Conservation (phyloP, 2,113 vertebrate genomes). For the Fregetta grallaria region DNA sequence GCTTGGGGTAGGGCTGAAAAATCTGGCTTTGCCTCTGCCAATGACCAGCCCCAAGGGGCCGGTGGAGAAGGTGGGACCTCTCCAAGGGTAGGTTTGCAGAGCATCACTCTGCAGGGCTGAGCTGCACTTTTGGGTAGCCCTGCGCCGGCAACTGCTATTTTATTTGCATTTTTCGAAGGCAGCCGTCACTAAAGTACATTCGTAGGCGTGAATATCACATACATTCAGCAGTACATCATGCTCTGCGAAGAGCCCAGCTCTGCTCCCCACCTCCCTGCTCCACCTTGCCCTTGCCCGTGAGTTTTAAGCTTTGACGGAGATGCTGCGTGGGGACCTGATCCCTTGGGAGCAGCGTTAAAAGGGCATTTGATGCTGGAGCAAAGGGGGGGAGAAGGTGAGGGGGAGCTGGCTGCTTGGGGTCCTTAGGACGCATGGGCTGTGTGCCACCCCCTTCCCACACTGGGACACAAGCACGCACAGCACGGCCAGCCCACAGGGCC, state of each 20-base stretch:
- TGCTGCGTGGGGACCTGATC: rapidly evolving
- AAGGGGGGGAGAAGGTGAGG: rapidly evolving
- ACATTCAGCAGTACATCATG: not conserved
- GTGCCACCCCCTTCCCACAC: not conserved
- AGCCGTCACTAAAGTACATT: not conserved
- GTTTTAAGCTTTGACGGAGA: not conserved
- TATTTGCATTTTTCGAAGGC: not conserved
- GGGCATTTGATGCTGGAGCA: not conserved
- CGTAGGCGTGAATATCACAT: rapidly evolving
- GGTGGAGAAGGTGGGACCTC: not conserved
- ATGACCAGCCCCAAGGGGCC: not conserved
- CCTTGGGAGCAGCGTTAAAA: rapidly evolving
- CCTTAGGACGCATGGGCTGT: rapidly evolving
- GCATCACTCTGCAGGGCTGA: not conserved
- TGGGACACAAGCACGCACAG: not conserved
- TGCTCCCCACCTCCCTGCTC: not conserved
- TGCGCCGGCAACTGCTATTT: not conserved
- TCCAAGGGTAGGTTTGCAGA: not conserved
- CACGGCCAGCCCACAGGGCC: not conserved
- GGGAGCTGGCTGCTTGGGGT: not conserved
- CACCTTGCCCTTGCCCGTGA: not conserved
- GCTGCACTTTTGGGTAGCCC: not conserved
- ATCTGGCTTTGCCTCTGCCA: not conserved
- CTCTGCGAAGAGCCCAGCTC: rapidly evolving
- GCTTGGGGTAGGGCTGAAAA: not conserved